Evolutionary conservation across 2,113 vertebrate genomes (phyloP).

Genomic region (Pluvialis apricaria): DNA sequence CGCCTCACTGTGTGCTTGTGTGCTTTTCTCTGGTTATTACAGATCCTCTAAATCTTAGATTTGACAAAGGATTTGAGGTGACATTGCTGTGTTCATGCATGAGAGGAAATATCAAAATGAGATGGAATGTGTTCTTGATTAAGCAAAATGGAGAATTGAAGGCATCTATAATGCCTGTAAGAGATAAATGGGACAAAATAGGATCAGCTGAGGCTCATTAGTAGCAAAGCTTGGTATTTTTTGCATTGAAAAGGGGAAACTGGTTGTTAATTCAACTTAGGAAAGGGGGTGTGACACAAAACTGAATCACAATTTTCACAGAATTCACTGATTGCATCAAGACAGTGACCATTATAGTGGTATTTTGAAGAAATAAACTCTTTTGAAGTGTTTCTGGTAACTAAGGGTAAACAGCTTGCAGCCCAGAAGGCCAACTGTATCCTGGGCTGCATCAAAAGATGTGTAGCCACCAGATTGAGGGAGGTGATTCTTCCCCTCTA

Average conservation of each 20-base stretch:
- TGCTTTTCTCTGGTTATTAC: neutral
- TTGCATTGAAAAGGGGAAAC: neutral
- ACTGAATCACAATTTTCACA: neutral
- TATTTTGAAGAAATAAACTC: neutral
- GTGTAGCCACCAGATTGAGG: neutral
- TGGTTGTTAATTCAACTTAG: neutral
- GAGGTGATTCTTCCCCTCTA: neutral
- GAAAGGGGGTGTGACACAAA: neutral
- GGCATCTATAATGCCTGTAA: neutral
- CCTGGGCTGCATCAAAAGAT: neutral
- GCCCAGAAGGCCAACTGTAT: neutral
- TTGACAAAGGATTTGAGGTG: neutral
- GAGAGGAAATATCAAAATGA: neutral
- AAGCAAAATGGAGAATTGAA: neutral
- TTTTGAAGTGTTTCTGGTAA: neutral
- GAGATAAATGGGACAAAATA: neutral
- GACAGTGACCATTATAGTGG: neutral
- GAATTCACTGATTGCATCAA: neutral
- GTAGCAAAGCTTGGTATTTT: neutral
- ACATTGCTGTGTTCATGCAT: neutral
- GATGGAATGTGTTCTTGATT: neutral
- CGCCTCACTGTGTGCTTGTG: neutral
- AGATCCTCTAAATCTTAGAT: neutral
- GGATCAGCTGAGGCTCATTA: neutral
- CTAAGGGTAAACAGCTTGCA: neutral